Percentiles rank a stretch among this genome's conserved stretches.
Evolutionary conservation across 2,113 vertebrate genomes (phyloP).

Genomic region (Aldabrachelys gigantea): DNA sequence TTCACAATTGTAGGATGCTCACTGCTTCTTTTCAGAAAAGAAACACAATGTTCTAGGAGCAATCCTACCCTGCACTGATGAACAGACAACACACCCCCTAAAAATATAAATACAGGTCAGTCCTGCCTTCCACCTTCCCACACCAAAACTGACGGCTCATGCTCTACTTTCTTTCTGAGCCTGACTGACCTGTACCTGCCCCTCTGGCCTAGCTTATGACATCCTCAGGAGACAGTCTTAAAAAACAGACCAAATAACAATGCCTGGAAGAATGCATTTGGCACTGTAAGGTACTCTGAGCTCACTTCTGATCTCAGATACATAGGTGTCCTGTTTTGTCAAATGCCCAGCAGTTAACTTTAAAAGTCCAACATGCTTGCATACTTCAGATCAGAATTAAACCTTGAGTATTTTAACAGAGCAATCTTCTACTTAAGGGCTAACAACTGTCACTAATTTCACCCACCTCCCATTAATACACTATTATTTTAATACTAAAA

Average conservation of each 20-base stretch:
- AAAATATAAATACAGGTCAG: neutral
- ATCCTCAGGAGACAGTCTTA: neutral
- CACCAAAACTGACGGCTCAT: neutral
- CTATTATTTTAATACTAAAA: neutral
- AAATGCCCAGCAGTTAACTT: neutral
- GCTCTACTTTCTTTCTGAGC: neutral
- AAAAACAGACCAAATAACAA: neutral
- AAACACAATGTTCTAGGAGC: neutral
- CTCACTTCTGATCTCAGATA: neutral
- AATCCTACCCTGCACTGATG: neutral
- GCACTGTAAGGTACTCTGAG: neutral
- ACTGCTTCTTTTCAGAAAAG: conserved; percentile 8
- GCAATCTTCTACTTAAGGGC: neutral
- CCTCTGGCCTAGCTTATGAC: neutral
- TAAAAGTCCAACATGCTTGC: neutral
- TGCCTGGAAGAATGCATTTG: neutral
- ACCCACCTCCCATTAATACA: neutral
- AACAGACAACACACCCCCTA: neutral
- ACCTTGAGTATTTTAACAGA: neutral
- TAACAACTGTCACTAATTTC: neutral
- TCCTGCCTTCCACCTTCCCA: neutral
- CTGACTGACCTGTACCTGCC: neutral
- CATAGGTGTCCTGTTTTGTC: neutral
- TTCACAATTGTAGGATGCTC: neutral
- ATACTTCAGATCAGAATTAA: neutral